phyloP scores from a whole-genome alignment of 2,888 invertebrate genomes.

The Tachina lurida region DNA sequence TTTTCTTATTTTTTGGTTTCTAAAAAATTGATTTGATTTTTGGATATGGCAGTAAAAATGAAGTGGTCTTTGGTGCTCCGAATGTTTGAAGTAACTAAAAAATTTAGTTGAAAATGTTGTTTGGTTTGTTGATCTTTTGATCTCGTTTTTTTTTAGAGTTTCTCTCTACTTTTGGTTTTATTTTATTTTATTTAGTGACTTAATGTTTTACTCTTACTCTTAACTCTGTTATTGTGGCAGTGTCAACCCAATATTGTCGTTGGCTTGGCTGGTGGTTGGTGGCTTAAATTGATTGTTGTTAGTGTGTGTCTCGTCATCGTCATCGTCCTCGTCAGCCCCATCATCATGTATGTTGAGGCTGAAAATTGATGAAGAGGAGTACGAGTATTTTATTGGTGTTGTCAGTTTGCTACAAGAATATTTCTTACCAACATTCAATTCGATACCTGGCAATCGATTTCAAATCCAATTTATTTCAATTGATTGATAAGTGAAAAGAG shows the following conservation, averaged over 20 bases:
- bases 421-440: constrained; percentile 44
- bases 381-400: constrained; percentile 70
- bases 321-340: constrained; percentile 17
- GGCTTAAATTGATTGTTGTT: constrained; percentile 64
- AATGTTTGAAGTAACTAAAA: constrained; percentile 35
- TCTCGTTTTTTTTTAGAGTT: constrained; percentile 18
- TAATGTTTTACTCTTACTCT: constrained; percentile 40
- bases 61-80: constrained; percentile 31
- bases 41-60: constrained; percentile 48
- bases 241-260: constrained; percentile 58
- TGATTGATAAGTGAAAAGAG: constrained; percentile 72
- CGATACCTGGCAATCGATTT: constrained; percentile 24
- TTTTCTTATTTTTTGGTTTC: not conserved
- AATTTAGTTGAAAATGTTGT: constrained; percentile 31
- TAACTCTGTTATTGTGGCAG: constrained; percentile 31
- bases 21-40: constrained; percentile 66
- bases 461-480: constrained; percentile 48
- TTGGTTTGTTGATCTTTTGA: constrained; percentile 64
- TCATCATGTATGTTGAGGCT: constrained; percentile 25
- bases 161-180: constrained; percentile 5
- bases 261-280: constrained; percentile 19
- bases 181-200: not conserved
- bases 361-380: constrained; percentile 37
- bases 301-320: constrained; percentile 58
- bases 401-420: constrained; percentile 67